phyloP scores from a whole-genome alignment of 2,113 vertebrate genomes.

The Tenrec ecaudatus region DNA sequence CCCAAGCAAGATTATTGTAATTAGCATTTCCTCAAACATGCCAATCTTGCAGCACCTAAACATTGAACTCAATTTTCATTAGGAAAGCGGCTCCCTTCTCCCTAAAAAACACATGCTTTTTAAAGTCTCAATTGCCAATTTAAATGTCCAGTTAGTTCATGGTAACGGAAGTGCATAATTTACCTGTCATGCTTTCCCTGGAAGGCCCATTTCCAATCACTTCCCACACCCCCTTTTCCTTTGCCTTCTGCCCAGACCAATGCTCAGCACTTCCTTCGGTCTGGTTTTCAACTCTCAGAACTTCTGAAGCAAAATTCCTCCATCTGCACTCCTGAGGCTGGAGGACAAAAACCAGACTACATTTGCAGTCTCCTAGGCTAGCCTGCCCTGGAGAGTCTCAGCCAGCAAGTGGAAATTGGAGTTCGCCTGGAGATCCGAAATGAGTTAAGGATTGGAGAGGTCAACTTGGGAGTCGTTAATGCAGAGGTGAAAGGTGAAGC shows the following conservation, averaged over 20 bases:
- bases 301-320: slow-evolving; percentile 32
- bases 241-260: slow-evolving; percentile 52
- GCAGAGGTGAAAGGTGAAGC: slow-evolving; percentile 78
- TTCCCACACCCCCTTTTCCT: neutral
- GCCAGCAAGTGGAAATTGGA: slow-evolving; percentile 76
- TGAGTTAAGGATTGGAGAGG: slow-evolving; percentile 67
- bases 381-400: slow-evolving; percentile 79
- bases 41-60: slow-evolving; percentile 51
- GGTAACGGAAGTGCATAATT: slow-evolving; percentile 29
- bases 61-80: slow-evolving; percentile 59
- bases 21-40: slow-evolving; percentile 55
- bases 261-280: neutral
- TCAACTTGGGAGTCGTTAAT: slow-evolving; percentile 76
- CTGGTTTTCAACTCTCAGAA: slow-evolving; percentile 48
- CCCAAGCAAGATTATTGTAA: slow-evolving; percentile 64
- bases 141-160: slow-evolving; percentile 38
- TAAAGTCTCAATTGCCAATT: slow-evolving; percentile 38
- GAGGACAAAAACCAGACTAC: slow-evolving; percentile 78
- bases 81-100: slow-evolving; percentile 31
- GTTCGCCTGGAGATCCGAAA: slow-evolving; percentile 71
- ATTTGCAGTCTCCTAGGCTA: slow-evolving; percentile 63
- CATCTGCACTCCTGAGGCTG: slow-evolving; percentile 63
- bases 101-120: slow-evolving; percentile 56
- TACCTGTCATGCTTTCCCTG: neutral
- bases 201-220: slow-evolving; percentile 40